Evolutionary conservation across 2,888 invertebrate genomes (phyloP), one percentile per base, ranked within the genome.

Genomic region (Phoenoteleia sp.): DNA sequence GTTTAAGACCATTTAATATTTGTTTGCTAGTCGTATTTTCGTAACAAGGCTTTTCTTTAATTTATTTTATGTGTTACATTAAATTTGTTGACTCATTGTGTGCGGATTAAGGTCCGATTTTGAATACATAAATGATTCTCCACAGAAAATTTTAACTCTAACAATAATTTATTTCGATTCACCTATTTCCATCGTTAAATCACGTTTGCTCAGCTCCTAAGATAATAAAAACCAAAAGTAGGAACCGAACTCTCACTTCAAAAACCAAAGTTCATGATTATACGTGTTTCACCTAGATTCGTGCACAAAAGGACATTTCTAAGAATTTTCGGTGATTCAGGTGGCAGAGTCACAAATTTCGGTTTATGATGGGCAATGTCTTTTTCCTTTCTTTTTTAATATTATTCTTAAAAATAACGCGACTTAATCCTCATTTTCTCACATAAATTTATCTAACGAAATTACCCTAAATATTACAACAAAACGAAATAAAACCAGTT

Each of bases 201-300:
- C 79, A 80, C 42, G 79, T 45, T 54, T 6, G n/a, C 1, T 9
- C 33, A 54, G 13, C 29, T 36, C 45, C 11, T 47, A 71, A 58
- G 45, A 80, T 64, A 54, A 72, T 72, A 64, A 72, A 79, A 66
- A 56, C 19, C 45, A 56, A 36, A 64, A 45, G 54, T 29, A 60
- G 49, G 67, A 56, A 13, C 33, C 29, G 23, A 71, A 71, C 36
- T 71, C 62, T 71, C 54, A 64, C 64, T 80, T 47, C 60, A 80
- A 72, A 80, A 81, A 49, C 42, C 74, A 58, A 74, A 56, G 25
- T 66, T 33, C 42, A 80, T 49, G 56, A 81, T 74, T 72, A 72
- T 66, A 56, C 52, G 23, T 49, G 58, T 66, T 66, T 81, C 49
- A 81, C 80, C 72, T 81, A 81, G 66, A 74, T 80, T 79, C 54